Base-by-base conservation (phyloP, 2,888 invertebrate species). In the Phyllotreta cruciferae region DNA sequence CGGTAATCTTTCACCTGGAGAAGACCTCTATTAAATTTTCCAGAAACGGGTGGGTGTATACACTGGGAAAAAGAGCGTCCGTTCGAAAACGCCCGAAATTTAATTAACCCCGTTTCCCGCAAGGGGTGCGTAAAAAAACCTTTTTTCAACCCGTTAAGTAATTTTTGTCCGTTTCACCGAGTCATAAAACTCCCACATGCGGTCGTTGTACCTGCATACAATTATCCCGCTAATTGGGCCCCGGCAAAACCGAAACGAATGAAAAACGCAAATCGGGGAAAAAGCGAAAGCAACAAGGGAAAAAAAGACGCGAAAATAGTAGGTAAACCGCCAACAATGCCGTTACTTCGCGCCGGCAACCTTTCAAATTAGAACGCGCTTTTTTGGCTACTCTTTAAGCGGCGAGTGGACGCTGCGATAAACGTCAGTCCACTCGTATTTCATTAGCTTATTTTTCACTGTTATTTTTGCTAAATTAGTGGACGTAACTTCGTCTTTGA, bases 1-100 rank as follows among this genome's bases (percentile, higher is more conserved):
- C 39, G 50, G 52, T 58, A 60, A 53, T 52, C 44, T 44, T 53
- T 60, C 60, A 60, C 60, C 58, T 58, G 50, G 36, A 41, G 41
- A 50, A 58, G 49, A 50, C 50, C 50, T 58, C 58, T 42, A 24
- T 49, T 50, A 49, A 11, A 39, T 49, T 45, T 34, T 39, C 9
- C 34, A 6, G 34, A 35, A 49, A 9, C 49, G 35, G 35, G 35
- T 4, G n/a, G n/a, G 11, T 35, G 47, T 8, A 5, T 44, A 44
- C 44, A 49, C 49, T 47, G 47, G 47, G 34, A 47, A 24, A 47
- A 24, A 24, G 4, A 24, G 24, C 24, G 24, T 1, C n/a, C n/a
- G n/a, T n/a, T n/a, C n/a, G n/a, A n/a, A n/a, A n/a, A n/a, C n/a
- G n/a, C n/a, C n/a, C 24, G 24, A 24, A 24, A 24, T 24, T 24